Percentiles rank a stretch among this genome's conserved stretches.
Conservation (phyloP, 2,888 invertebrate species). For the Lasioglossum morio region DNA sequence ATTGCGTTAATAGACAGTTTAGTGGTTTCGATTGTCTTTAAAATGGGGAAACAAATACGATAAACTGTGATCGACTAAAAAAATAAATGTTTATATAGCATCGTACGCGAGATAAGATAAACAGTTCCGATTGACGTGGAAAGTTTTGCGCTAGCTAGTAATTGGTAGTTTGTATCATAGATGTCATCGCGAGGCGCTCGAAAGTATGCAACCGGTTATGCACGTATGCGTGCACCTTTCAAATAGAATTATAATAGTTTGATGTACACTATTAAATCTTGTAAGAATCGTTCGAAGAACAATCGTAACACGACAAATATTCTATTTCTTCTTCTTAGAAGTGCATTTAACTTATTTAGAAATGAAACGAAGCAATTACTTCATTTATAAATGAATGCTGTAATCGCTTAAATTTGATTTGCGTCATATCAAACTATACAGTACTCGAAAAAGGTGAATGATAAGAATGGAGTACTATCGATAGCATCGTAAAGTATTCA, state of each 20-base stretch:
- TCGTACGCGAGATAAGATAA: slow-evolving; percentile 22
- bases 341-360: neutral
- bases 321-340: neutral
- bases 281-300: neutral
- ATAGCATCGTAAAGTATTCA: neutral
- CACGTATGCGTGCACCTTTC: neutral
- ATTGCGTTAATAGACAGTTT: neutral
- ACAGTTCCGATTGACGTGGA: slow-evolving; percentile 29
- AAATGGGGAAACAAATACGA: neutral
- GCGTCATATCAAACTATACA: neutral
- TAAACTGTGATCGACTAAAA: neutral
- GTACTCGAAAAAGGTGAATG: neutral
- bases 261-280: neutral
- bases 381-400: neutral
- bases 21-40: neutral
- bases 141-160: slow-evolving; percentile 21
- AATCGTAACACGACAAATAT: neutral
- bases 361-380: neutral
- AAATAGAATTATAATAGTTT: neutral
- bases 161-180: slow-evolving; percentile 44
- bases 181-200: slow-evolving; percentile 42
- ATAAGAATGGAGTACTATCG: neutral
- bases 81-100: neutral
- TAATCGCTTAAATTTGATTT: neutral
- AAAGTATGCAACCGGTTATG: neutral